A percentile compares a stretch with the other conserved stretches of the same genome.
phyloP scores from a whole-genome alignment of 2,888 invertebrate genomes.

The Gortyna flavago region DNA sequence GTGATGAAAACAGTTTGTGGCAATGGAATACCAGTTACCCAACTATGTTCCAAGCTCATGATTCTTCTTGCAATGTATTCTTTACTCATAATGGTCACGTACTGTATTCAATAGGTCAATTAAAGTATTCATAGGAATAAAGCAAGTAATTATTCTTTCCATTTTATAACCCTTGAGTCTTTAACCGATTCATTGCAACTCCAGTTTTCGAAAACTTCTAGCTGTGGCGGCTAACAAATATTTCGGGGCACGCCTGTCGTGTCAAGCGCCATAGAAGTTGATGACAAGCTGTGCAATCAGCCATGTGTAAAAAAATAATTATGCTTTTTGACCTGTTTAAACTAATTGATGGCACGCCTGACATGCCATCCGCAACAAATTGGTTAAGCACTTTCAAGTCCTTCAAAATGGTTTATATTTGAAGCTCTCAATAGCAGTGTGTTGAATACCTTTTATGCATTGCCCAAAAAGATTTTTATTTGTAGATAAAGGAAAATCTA shows the following conservation, averaged over 20 bases:
- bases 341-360: no score
- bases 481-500: background rate
- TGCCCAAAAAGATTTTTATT: background rate
- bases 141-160: slow-evolving; percentile 25
- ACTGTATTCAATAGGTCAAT: slow-evolving; percentile 80
- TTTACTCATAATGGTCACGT: slow-evolving; percentile 72
- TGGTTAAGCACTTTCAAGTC: background rate
- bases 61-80: slow-evolving; percentile 80
- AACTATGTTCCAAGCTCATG: slow-evolving; percentile 81
- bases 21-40: slow-evolving; percentile 76
- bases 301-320: no score
- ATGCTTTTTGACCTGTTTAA: no score
- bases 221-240: no score
- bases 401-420: background rate
- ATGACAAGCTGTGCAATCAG: no score
- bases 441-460: background rate
- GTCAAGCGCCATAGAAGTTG: no score
- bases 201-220: no score
- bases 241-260: no score
- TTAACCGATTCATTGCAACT: no score
- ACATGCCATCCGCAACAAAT: no score
- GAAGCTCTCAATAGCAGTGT: no score
- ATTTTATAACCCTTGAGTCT: background rate
- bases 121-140: slow-evolving; percentile 80
- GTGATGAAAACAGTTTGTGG: slow-evolving; percentile 81